Conservation (phyloP, 2,113 vertebrate genomes). For the Lepidothrix coronata region DNA sequence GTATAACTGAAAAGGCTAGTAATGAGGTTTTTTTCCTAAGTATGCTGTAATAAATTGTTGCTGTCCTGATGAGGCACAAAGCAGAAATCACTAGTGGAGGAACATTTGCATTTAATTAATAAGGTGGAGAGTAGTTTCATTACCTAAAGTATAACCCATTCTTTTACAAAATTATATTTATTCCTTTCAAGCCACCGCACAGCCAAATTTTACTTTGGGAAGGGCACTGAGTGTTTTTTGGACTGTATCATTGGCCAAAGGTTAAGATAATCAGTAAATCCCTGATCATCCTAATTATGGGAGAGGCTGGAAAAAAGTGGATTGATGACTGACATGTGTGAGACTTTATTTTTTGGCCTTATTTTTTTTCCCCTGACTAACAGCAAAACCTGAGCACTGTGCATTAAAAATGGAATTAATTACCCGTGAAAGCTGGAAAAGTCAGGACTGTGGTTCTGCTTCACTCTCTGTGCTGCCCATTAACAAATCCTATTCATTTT, state of each 20-base stretch:
- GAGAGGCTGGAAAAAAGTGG: background rate
- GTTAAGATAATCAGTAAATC: background rate
- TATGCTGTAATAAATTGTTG: background rate
- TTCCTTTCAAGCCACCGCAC: rapidly evolving
- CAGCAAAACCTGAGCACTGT: background rate
- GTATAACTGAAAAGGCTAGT: background rate
- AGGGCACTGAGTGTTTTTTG: background rate
- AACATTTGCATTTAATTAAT: background rate
- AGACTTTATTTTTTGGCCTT: background rate
- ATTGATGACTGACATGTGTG: background rate
- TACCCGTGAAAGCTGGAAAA: background rate
- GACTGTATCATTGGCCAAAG: background rate
- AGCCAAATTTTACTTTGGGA: background rate
- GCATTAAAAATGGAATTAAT: background rate
- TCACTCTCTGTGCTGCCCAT: background rate
- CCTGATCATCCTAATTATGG: background rate
- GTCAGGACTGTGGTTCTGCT: background rate
- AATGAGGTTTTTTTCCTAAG: background rate
- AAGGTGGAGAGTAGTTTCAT: background rate
- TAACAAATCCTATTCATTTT: background rate
- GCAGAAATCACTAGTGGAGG: background rate
- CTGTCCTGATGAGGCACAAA: background rate
- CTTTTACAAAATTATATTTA: background rate
- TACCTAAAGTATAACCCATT: background rate
- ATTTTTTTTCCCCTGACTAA: background rate